phyloP scores from a whole-genome alignment of 2,113 vertebrate species.

The Vulpes ferrilata region DNA sequence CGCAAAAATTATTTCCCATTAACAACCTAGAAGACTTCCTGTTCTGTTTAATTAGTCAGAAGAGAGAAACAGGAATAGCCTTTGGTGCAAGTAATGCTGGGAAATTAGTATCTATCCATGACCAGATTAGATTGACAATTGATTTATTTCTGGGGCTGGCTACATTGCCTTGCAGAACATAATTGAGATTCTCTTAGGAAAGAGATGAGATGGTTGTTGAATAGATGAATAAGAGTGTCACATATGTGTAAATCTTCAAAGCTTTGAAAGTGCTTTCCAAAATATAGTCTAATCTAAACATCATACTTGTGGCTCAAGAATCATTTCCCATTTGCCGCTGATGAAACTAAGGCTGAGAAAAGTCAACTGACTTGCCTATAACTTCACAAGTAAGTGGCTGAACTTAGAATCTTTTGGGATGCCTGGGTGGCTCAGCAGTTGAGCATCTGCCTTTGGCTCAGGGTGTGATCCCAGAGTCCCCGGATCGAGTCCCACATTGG shows the following conservation, averaged over 20 bases:
- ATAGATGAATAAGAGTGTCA: not conserved
- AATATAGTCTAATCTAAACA: not conserved
- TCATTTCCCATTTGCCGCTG: not conserved
- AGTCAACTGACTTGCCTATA: not conserved
- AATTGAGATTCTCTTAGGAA: not conserved
- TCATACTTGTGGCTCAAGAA: not conserved
- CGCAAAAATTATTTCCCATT: not conserved
- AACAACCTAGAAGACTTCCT: not conserved
- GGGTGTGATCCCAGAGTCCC: no score
- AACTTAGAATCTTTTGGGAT: not conserved
- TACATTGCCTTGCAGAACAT: not conserved
- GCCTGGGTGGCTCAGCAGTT: no score
- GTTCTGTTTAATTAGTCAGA: slow-evolving; percentile 6
- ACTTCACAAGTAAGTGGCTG: not conserved
- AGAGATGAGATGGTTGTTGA: not conserved
- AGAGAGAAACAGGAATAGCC: not conserved
- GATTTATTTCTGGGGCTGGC: not conserved
- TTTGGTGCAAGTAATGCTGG: not conserved
- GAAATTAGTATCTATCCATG: not conserved
- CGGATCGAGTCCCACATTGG: no score
- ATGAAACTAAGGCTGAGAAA: not conserved
- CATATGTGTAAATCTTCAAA: not conserved
- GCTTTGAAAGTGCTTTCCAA: not conserved
- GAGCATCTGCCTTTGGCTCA: no score
- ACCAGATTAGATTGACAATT: not conserved